Evolutionary conservation across 1,140 invertebrate genomes (phyloP), one percentile per base, ranked within the genome.

Genomic region (Pseudobourletiella spinata): DNA sequence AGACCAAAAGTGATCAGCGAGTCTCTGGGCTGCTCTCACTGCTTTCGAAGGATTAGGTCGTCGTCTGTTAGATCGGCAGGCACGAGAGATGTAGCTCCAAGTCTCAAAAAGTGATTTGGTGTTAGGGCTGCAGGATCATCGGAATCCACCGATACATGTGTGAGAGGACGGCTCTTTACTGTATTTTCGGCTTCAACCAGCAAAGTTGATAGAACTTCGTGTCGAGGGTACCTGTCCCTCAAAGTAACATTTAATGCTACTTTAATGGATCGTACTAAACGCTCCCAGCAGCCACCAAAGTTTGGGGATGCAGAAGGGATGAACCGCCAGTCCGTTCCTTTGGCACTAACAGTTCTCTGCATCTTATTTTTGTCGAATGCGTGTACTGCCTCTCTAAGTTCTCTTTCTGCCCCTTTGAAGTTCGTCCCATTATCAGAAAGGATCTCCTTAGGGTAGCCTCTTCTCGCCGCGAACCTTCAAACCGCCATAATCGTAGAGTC

Each of bases 261-360:
- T n/a, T n/a, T n/a, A 11, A 68, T 65, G 1, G 68, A 67, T 63
- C 72, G 72, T 2, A 75, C 66, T 71, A 70, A 11, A 72, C n/a
- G n/a, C n/a, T n/a, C n/a, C n/a, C n/a, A n/a, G n/a, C n/a, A n/a
- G n/a, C n/a, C n/a, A n/a, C n/a, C 72, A 43, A 72, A 70, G 57
- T 74, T 68, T 16, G 71, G 71, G n/a, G 69, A 61, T 18, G 54
- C 35, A 1, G 74, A 72, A 2, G 72, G 75, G 59, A 60, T 72
- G 46, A 73, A 74, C 20, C 65, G 42, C 70, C 72, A 73, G 18
- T 59, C 39, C 18, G 70, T 63, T 50, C 57, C 60, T 39, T 28
- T 55, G 22, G 14, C 14, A 20, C 22, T 20, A 8, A 25, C 24
- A 8, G 6, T 6, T 29, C 11, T 20, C 14, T 15, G 22, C 25